phyloP scores from a whole-genome alignment of 2,113 vertebrate species.

The Dendropsophus ebraccatus region DNA sequence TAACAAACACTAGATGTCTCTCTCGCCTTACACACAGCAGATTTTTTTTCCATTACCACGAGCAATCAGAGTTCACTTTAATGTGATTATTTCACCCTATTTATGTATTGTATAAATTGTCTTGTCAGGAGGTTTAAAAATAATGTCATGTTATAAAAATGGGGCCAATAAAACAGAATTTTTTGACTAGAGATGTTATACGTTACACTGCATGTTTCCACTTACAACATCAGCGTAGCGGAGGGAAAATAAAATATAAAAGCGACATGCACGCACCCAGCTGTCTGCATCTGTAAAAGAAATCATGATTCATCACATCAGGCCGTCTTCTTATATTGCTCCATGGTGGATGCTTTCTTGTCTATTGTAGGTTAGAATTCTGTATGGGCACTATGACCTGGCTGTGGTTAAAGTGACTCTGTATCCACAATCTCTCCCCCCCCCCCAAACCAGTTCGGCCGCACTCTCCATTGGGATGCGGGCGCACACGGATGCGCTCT shows the following conservation, averaged over 20 bases:
- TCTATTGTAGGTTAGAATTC: too few relatives aligned
- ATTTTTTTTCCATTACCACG: neutral
- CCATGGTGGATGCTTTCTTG: too few relatives aligned
- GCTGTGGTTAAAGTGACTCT: too few relatives aligned
- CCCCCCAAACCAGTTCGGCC: too few relatives aligned
- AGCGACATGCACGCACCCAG: neutral
- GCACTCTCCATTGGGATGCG: too few relatives aligned
- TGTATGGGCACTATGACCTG: too few relatives aligned
- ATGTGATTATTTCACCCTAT: neutral
- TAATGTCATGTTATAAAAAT: neutral
- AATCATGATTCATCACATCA: too few relatives aligned
- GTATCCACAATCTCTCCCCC: too few relatives aligned
- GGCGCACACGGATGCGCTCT: too few relatives aligned
- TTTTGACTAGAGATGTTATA: neutral
- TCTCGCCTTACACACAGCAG: neutral
- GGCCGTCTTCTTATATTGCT: too few relatives aligned
- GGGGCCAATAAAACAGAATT: neutral
- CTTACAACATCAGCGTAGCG: neutral
- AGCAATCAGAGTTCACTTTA: neutral
- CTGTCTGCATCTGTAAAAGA: too few relatives aligned
- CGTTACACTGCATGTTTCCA: neutral
- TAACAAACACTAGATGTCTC: conserved; percentile 11
- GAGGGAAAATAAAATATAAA: neutral
- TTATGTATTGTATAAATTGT: neutral
- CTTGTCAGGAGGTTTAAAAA: neutral